Base-by-base conservation (phyloP, 2,888 invertebrate genomes). In the Pedicia rivosa region DNA sequence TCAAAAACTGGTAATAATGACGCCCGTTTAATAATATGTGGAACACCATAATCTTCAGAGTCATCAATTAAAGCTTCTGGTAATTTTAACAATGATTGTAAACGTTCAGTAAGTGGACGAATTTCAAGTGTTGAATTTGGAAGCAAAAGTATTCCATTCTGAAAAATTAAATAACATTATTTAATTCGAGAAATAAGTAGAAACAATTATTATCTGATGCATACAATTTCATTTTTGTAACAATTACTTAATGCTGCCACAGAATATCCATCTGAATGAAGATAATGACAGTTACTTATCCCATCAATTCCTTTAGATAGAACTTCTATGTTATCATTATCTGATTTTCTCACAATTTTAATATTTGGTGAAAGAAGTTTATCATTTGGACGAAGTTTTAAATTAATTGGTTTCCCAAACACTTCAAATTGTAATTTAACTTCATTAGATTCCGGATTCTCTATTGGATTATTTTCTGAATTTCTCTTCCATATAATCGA, bases 231-330 rank as follows among this genome's bases (percentile, higher is more conserved):
- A 48, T 68, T 67, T 43, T 71, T 67, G 44, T 68, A 64, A 53
- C 78, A 79, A 27, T 74, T 66, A 44, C 74, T 78, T 43, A 80
- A 64, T 2, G 79, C 76, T 7, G 78, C 79, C 2, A 74, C 69
- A 16, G 66, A 63, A 10, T 56, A 57, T 2, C 59, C 59, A 43
- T 72, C 69, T 4, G 62, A 51, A 52, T 79, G 76, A 32, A 78
- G 58, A 56, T 70, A 80, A 53, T 78, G 74, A 51, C 79, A 79
- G 25, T 67, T 63, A 12, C 62, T 46, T 41, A 63, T 62, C 5
- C 56, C 54, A 2, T 52, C 47, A 31, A 61, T 49, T 5, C 58
- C 55, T n/a, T 55, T 55, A 28, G 56, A 63, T 38, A 57, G 51
- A 37, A 62, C 56, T 19, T 43, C 28, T 17, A 5, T 63, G 61